These are phyloP conservation scores for Varanus salvator DNA, from an alignment of 2,113 vertebrate genomes.

Conservation along the genomic window DNA sequence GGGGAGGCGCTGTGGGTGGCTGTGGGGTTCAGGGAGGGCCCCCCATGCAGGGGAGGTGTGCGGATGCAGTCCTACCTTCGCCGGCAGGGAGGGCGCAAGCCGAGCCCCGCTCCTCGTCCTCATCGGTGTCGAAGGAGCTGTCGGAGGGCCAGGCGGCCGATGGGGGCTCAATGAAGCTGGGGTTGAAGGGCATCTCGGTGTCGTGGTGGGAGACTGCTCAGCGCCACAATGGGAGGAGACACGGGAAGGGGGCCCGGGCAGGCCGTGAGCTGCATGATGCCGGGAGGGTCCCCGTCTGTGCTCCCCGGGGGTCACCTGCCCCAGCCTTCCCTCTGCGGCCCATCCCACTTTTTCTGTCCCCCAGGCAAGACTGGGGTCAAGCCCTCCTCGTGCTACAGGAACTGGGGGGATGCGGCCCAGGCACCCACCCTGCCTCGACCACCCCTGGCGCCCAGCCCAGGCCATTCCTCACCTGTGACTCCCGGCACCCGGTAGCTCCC, in stretches of 20 bases:
- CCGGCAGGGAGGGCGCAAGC: constrained; percentile 89
- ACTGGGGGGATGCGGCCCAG: neutral
- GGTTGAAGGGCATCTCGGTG: constrained; percentile 92
- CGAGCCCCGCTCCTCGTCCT: constrained; percentile 74
- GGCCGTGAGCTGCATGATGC: no score
- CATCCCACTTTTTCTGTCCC: no score
- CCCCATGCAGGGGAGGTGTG: no score
- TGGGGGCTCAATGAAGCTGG: constrained; percentile 95
- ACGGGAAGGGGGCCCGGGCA: neutral
- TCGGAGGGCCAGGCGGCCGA: constrained; percentile 91
- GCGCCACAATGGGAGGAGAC: neutral
- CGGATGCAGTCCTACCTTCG: constrained; percentile 81
- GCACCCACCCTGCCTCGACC: no score
- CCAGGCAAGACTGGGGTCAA: no score
- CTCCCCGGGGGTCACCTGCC: no score
- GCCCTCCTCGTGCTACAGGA: no score
- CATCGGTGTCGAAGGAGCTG: constrained; percentile 89
- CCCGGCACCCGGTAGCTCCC: constrained; percentile 89
- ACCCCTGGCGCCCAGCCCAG: no score
- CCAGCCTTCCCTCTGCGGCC: no score
- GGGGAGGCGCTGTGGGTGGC: no score
- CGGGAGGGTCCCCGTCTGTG: no score
- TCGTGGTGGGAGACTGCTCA: constrained; percentile 93
- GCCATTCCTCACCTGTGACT: constrained; percentile 85
- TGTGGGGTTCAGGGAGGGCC: no score